Percentiles rank a stretch among this genome's conserved stretches.
These are phyloP conservation scores for Grallaria varia DNA, from an alignment of 2,113 vertebrate genomes.

Conservation along the genomic window DNA sequence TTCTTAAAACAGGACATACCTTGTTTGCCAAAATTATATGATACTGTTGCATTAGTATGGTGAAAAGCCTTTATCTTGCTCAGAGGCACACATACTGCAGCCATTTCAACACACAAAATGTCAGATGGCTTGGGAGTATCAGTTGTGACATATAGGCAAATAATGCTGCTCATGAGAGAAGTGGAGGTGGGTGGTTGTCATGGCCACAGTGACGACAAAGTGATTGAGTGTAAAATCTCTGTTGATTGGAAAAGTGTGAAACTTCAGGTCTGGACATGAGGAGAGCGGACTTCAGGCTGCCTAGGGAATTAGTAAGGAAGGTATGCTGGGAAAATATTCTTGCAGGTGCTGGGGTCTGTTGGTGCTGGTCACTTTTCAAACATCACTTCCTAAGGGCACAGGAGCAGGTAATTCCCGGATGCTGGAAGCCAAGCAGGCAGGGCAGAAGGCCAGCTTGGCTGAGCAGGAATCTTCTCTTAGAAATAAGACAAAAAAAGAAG, in stretches of 20 bases:
- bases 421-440: no score
- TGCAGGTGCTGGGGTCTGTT: neutral
- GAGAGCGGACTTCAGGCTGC: neutral
- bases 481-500: no score
- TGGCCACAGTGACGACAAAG: neutral
- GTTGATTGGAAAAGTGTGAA: no score
- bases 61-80: constrained; percentile 45
- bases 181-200: neutral
- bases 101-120: constrained; percentile 53
- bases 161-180: neutral
- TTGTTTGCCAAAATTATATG: constrained; percentile 47
- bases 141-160: constrained; percentile 50
- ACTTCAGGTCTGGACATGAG: neutral
- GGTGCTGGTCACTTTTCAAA: neutral
- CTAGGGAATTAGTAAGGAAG: neutral
- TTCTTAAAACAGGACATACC: constrained; percentile 40
- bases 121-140: constrained; percentile 42
- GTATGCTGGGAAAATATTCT: neutral
- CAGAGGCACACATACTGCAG: constrained; percentile 7
- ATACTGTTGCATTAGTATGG: constrained; percentile 31
- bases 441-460: no score
- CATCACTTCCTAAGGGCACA: neutral
- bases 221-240: neutral
- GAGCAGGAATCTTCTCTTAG: no score
- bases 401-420: neutral